Evolutionary conservation across 2,888 invertebrate species (phyloP).

Genomic region (Rhogogaster chlorosoma): DNA sequence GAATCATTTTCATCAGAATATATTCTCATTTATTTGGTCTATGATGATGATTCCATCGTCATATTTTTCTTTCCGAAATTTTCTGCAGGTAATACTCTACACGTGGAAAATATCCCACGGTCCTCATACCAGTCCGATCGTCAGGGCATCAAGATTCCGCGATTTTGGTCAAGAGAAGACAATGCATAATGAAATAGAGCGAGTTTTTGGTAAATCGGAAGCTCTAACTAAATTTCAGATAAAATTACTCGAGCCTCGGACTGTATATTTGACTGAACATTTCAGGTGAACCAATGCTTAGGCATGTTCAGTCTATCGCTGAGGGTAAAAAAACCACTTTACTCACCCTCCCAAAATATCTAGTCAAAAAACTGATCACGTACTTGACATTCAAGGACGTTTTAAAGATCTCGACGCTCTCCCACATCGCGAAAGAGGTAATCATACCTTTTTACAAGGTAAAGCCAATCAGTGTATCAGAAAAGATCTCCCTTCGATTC

Average conservation of each 20-base stretch:
- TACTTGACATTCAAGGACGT: conserved; percentile 50
- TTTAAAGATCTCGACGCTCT: conserved; percentile 44
- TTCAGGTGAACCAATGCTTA: conserved; percentile 45
- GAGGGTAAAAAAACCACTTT: conserved; percentile 32
- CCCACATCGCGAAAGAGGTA: conserved; percentile 51
- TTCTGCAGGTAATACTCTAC: conserved; percentile 67
- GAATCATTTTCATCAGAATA: too few relatives aligned
- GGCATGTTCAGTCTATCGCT: conserved; percentile 39
- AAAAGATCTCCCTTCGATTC: background rate
- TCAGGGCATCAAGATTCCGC: conserved; percentile 59
- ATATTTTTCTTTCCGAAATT: background rate
- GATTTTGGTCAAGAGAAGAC: conserved; percentile 64
- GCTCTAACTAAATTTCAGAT: background rate
- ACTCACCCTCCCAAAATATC: conserved; percentile 49
- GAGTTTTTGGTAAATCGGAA: conserved; percentile 67
- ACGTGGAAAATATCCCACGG: conserved; percentile 73
- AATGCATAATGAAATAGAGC: conserved; percentile 67
- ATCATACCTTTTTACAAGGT: background rate
- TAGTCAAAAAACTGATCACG: conserved; percentile 30
- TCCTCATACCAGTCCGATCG: conserved; percentile 66
- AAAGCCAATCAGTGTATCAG: background rate
- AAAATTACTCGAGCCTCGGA: background rate
- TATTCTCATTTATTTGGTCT: too few relatives aligned
- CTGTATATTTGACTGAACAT: background rate
- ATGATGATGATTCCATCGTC: too few relatives aligned